Percentiles rank a stretch among this genome's conserved stretches.
Evolutionary conservation across 2,888 invertebrate species (phyloP).

Genomic region (Meiosimyza decipiens): DNA sequence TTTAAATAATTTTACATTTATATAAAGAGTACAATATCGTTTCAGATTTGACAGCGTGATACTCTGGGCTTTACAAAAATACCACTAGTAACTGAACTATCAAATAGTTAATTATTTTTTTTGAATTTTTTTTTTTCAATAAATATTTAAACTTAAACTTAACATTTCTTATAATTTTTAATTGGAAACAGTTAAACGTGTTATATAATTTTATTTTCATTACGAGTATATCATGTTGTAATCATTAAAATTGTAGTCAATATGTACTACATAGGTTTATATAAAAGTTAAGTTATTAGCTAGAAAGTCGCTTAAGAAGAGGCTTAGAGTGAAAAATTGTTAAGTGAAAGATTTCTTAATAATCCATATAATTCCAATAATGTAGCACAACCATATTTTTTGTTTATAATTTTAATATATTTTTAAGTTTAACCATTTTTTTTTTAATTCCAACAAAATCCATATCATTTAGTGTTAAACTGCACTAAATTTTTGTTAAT

Average conservation of each 20-base stretch:
- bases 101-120: slow-evolving; percentile 25
- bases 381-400: slow-evolving; percentile 50
- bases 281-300: slow-evolving; percentile 36
- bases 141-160: neutral
- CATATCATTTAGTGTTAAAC: no score
- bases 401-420: slow-evolving; percentile 42
- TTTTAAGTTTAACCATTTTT: slow-evolving; percentile 26
- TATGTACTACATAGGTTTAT: slow-evolving; percentile 1
- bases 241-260: neutral
- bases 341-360: slow-evolving; percentile 9
- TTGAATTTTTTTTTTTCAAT: neutral
- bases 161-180: neutral
- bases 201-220: slow-evolving; percentile 5
- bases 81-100: slow-evolving; percentile 21
- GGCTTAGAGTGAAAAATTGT: slow-evolving; percentile 15
- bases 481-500: no score
- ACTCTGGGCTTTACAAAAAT: slow-evolving; percentile 2
- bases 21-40: slow-evolving; percentile 22
- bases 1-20: slow-evolving; percentile 17
- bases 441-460: slow-evolving; percentile 1
- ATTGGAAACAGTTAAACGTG: neutral
- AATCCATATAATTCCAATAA: slow-evolving; percentile 23
- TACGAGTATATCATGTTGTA: no score
- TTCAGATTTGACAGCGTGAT: neutral
- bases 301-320: slow-evolving; percentile 40